phyloP scores from a whole-genome alignment of 2,113 vertebrate species.

The Piaya cayana region DNA sequence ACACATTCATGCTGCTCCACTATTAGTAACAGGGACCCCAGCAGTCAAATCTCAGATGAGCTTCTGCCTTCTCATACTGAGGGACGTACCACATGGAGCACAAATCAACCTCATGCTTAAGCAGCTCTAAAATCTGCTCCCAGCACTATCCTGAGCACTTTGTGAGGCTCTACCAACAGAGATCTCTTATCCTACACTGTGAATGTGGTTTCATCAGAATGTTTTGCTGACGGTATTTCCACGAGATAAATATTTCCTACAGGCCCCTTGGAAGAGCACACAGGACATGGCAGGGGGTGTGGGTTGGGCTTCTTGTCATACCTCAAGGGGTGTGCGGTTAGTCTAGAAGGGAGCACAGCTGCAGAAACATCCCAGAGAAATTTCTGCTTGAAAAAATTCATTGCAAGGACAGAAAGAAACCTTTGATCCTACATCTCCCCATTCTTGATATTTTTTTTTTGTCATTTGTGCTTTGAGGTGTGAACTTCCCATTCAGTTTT shows the following conservation, averaged over 20 bases:
- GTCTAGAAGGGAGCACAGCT: not conserved
- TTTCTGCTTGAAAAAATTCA: not conserved
- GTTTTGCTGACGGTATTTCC: not conserved
- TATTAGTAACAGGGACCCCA: not conserved
- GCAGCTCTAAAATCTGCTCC: not conserved
- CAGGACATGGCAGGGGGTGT: not conserved
- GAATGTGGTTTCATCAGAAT: not conserved
- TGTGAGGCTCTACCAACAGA: no score
- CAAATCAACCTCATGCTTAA: not conserved
- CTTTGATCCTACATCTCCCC: not conserved
- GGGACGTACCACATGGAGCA: not conserved
- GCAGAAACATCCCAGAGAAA: not conserved
- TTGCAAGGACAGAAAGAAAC: not conserved
- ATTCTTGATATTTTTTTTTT: not conserved
- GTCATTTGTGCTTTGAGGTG: no score
- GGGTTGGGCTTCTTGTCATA: rapidly evolving
- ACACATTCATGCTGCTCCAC: not conserved
- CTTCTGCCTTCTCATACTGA: not conserved
- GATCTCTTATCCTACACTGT: not conserved
- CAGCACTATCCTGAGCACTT: not conserved
- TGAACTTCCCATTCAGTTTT: not conserved
- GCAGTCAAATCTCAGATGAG: not conserved
- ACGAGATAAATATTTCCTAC: not conserved
- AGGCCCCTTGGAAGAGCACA: no score
- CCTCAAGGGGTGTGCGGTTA: not conserved